Conservation (phyloP, 2,113 vertebrate species). For the Gavialis gangeticus region DNA sequence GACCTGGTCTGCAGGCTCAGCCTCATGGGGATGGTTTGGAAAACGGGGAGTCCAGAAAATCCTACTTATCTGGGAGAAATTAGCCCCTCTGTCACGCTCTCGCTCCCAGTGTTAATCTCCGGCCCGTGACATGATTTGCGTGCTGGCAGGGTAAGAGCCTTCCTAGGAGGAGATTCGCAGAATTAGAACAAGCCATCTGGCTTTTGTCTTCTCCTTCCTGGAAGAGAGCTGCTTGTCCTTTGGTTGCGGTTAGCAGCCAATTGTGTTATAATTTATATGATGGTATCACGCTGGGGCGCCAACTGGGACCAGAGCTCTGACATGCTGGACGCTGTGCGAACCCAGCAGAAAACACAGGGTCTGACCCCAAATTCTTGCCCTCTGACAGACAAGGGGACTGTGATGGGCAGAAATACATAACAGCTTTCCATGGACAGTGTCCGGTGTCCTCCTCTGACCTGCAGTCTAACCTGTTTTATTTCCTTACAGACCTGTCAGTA, state of each 20-base stretch:
- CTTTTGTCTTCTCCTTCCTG: slow-evolving; percentile 26
- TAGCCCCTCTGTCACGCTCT: neutral
- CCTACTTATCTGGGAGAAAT: neutral
- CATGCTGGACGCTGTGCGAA: neutral
- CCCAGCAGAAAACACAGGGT: accelerated
- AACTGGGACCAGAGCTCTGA: accelerated
- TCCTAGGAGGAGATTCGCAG: slow-evolving; percentile 25
- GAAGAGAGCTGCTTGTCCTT: neutral
- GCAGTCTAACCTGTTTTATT: neutral
- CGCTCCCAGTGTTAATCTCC: neutral
- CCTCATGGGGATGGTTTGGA: neutral
- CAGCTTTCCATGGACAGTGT: accelerated
- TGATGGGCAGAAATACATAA: neutral
- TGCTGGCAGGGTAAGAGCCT: slow-evolving; percentile 8
- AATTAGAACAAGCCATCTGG: slow-evolving; percentile 65
- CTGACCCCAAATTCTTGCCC: neutral
- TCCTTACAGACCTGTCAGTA: neutral
- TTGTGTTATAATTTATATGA: neutral
- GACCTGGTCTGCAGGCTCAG: neutral
- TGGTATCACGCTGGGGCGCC: accelerated
- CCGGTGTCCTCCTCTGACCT: accelerated
- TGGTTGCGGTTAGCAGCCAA: neutral
- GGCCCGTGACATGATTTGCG: slow-evolving; percentile 18
- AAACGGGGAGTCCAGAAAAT: neutral
- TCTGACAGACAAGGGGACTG: neutral